These are phyloP conservation scores for Patagioenas fasciata DNA, from an alignment of 2,113 vertebrate species.

Conservation along the genomic window DNA sequence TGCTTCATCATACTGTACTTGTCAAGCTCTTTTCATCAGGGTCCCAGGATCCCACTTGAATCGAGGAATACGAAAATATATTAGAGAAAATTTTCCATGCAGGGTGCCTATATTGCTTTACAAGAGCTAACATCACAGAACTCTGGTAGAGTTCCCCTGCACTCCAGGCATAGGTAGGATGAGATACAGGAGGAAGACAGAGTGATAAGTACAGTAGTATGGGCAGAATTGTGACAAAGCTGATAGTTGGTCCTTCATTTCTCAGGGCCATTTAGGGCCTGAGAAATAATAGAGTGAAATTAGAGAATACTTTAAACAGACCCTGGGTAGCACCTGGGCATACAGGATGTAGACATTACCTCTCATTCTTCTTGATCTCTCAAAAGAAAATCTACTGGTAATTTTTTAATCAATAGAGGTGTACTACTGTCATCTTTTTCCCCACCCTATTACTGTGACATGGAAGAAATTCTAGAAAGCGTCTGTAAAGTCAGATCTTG, in stretches of 20 bases:
- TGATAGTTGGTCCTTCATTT: neutral
- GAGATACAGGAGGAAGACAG: neutral
- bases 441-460: accelerated
- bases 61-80: neutral
- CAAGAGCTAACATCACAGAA: neutral
- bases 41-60: neutral
- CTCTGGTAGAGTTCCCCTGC: neutral
- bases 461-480: neutral
- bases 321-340: neutral
- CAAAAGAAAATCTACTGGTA: neutral
- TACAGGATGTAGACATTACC: neutral
- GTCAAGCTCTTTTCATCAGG: neutral
- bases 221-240: neutral
- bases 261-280: neutral
- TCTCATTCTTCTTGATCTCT: neutral
- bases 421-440: neutral
- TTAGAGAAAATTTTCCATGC: neutral
- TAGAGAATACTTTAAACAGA: neutral
- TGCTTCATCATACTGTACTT: neutral
- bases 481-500: neutral
- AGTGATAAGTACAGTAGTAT: neutral
- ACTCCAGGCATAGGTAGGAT: neutral
- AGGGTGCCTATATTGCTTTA: neutral
- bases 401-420: neutral
- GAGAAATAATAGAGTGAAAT: neutral